These are phyloP conservation scores for Diloba caeruleocephala DNA, from an alignment of 2,888 invertebrate species.

Conservation along the genomic window DNA sequence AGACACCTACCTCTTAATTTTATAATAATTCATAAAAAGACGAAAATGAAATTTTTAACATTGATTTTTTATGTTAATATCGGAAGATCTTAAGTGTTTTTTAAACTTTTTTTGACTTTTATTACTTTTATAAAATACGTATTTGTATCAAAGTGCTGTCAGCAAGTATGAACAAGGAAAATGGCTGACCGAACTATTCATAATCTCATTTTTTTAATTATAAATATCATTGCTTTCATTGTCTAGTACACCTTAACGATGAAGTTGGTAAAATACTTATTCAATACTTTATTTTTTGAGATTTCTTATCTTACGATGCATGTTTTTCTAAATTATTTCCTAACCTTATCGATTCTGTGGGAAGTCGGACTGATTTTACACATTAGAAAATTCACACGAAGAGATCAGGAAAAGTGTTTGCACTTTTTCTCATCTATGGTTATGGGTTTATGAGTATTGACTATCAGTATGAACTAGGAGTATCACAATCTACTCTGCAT, in stretches of 20 bases:
- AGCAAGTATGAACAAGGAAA: constrained; percentile 83
- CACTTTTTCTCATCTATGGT: constrained; percentile 31
- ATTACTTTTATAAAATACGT: constrained; percentile 86
- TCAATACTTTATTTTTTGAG: constrained; percentile 84
- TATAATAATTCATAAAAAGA: constrained; percentile 86
- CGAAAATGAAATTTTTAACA: constrained; percentile 83
- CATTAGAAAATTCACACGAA: constrained; percentile 50
- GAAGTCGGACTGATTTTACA: constrained; percentile 74
- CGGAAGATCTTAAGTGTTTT: constrained; percentile 86
- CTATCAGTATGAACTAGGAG: constrained; percentile 80
- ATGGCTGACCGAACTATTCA: constrained; percentile 79
- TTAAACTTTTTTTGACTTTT: constrained; percentile 73
- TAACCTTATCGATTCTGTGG: constrained; percentile 80
- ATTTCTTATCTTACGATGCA: constrained; percentile 86
- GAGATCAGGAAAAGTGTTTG: constrained; percentile 54
- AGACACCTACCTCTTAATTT: constrained; percentile 85
- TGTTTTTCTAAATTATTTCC: constrained; percentile 81
- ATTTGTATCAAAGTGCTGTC: constrained; percentile 87
- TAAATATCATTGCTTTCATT: constrained; percentile 88
- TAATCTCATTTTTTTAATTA: constrained; percentile 73
- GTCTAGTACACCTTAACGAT: constrained; percentile 81
- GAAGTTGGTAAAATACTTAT: constrained; percentile 88
- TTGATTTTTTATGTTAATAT: constrained; percentile 73
- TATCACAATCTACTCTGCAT: constrained; percentile 87
- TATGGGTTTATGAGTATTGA: constrained; percentile 62